These are phyloP conservation scores for Magallana nippona DNA, from an alignment of 2,888 invertebrate species.

Conservation along the genomic window DNA sequence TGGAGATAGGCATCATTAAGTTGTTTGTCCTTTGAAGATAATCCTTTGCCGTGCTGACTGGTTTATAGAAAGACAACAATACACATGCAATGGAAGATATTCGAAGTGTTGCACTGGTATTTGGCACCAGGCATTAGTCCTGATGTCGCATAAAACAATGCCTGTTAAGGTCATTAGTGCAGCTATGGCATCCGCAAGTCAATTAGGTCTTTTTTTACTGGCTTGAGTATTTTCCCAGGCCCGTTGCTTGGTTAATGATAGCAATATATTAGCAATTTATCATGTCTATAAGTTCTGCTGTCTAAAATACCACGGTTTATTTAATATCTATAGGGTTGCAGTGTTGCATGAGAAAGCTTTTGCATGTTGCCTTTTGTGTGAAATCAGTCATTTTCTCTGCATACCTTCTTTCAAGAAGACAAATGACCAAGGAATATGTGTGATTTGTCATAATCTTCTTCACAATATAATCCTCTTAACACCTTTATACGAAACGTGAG, in stretches of 20 bases:
- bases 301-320: slow-evolving; percentile 20
- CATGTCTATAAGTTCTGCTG: slow-evolving; percentile 2
- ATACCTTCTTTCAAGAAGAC: neutral
- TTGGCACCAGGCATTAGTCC: slow-evolving; percentile 6
- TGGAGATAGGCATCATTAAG: slow-evolving; percentile 23
- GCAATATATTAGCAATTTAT: slow-evolving; percentile 13
- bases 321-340: neutral
- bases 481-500: neutral
- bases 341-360: neutral
- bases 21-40: slow-evolving; percentile 23
- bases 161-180: neutral
- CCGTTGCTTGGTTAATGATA: slow-evolving; percentile 7
- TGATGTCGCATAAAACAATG: slow-evolving; percentile 22
- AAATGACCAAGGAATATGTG: neutral
- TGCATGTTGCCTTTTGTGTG: neutral
- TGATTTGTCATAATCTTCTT: slow-evolving; percentile 15
- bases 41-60: neutral
- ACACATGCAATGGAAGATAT: neutral
- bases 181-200: slow-evolving; percentile 8
- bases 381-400: neutral
- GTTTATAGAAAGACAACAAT: neutral
- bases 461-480: neutral
- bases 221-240: slow-evolving; percentile 22
- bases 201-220: slow-evolving; percentile 22
- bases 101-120: neutral